Base-by-base conservation (phyloP, 2,888 invertebrate genomes). In the Cynaeus angustus region DNA sequence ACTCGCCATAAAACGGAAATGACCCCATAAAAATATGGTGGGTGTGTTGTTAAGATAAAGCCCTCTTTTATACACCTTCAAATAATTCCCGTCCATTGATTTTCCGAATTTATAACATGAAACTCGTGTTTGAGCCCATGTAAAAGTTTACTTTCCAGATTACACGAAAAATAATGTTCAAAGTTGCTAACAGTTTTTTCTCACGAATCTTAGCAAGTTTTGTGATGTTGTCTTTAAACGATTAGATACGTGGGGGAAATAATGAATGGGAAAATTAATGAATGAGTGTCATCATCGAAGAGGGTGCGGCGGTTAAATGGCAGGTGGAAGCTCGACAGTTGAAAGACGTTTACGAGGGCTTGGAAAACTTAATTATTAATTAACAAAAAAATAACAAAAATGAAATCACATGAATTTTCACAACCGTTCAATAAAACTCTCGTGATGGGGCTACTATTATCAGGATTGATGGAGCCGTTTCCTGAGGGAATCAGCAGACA, bases 11-110 rank as follows among this genome's bases (percentile, higher is more conserved):
- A 56, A 56, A 56, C 43, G 41, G 56, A 43, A 56, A 56, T 43
- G 56, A 56, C 16, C 43, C 56, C 56, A 59, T 59, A 59, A 59
- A 59, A 59, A 59, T 46, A 48, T 45, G 46, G 59, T 46, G 46
- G 46, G 45, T 59, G 45, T 46, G 59, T 59, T 59, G 59, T 45
- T 48, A 21, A 45, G 59, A 59, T 48, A 48, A 45, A 59, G 30
- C 59, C 30, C 33, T 30, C 46, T 48, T 33, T 45, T 21, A 59
- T 59, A 45, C 46, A 59, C 46, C 59, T 48, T 33, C 46, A 59
- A 56, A 56, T 56, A 56, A 56, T 56, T 59, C 46, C 37, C 59
- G 46, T 33, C 41, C 46, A 59, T 59, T 48, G 59, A 59, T 37
- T 59, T 59, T 46, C 46, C 45, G 28, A 59, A 59, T 59, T 59